Base-by-base conservation (phyloP, 1,140 invertebrate genomes). In the Cydia pomonella region DNA sequence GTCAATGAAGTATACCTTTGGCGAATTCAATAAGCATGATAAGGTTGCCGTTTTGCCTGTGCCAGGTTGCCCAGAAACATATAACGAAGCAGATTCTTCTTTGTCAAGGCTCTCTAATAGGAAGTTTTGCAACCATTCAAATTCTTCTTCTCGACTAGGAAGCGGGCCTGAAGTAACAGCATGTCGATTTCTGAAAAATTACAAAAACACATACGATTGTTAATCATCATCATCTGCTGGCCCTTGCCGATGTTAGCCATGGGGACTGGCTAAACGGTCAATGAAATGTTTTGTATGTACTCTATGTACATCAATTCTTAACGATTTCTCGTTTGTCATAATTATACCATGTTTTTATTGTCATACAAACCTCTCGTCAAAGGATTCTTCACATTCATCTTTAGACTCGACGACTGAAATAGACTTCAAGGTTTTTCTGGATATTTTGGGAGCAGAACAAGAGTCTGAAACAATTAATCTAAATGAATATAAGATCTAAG, bases 31-130 rank as follows among this genome's bases (percentile, higher is more conserved):
- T 21, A 98, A 95, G 66, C 96, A 94, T 4, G 95, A 95, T 18
- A 99, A 91, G 78, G 96, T 96, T 1, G 98, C 98, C 0, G 98
- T 99, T 94, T 99, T 99, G 1, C 99, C 99, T 18, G 98, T 99
- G 13, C 99, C 99, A 2, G 98, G 98, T 33, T 98, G 97, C 10
- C 98, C 99, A 71, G 98, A 99, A 38, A 99, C 95, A 88, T 99
- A 99, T 13, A 99, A 85, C 38, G 97, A 97, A 12, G 96, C 96
- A 0, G 98, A 96, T 50, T 93, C 94, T 78, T 95, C 92, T 0
- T 94, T 94, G 0, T 95, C 84, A 21, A 98, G 82, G 87, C 97
- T 95, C 13, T 94, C 87, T 25, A 86, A 87, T 21, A 99, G 93
- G 90, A 98, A 98, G 0, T 93, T 87, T 16, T 94, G 92, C 5